Evolutionary conservation across 2,113 vertebrate genomes (phyloP), one percentile per base, ranked within the genome.

Genomic region (Eulemur macaco): DNA sequence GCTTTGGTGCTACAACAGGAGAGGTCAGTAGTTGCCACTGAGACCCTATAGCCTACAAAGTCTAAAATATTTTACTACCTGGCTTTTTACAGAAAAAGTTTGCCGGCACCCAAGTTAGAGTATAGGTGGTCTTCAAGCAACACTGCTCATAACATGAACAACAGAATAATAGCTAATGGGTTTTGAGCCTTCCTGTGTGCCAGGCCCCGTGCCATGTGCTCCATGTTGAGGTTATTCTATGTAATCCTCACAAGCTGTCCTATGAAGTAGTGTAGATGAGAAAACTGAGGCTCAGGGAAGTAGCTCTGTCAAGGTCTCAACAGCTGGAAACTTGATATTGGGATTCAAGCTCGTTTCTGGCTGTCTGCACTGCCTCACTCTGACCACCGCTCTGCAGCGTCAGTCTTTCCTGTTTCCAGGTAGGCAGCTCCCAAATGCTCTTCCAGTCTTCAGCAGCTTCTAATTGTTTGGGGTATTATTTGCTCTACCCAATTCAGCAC

Each of bases 301-400:
- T 11, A 60, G 39, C 77, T 31, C 27, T 34, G 60, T 85, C 39
- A 50, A 18, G 39, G 4, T 20, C 77, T 78, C 73, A 47, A 4
- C 37, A 63, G 73, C 20, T 20, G 11, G 63, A 45, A 52, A 15
- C 18, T 11, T 6, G 31, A 42, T 74, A 42, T 0, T 18, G 63
- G 76, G 66, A 60, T 54, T 34, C 21, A 1, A 15, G 12, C 31
- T 21, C 34, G 3, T 0, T 2, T 25, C 39, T 23, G 8, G 6
- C n/a, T 34, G 54, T 29, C 20, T 17, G 27, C 21, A 7, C 2
- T 0, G 52, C 37, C 7, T 21, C 0, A 0, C 9, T 69, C 88
- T 45, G 23, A 54, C 56, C 37, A 25, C 10, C 6, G 1, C 17
- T 29, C 68, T 25, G 0, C 1, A 54, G 73, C 9, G 3, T 7